Conservation (phyloP, 2,797 vertebrate genomes). For the Balearica regulorum region DNA sequence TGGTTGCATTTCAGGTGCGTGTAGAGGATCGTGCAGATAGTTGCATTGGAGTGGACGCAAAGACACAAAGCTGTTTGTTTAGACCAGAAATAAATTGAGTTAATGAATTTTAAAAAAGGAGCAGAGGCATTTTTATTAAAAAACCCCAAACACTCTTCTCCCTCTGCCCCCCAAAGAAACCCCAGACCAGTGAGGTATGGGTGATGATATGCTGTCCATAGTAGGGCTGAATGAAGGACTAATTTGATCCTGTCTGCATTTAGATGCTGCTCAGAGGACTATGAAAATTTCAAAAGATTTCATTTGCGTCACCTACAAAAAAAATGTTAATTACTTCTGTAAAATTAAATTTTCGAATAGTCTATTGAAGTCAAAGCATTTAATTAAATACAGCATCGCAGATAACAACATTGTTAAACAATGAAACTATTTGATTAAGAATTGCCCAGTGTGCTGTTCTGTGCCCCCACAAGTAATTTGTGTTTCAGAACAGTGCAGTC, state of each 20-base stretch:
- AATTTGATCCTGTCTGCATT: background rate
- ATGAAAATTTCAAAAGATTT: background rate
- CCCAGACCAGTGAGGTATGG: background rate
- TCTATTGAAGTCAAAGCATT: background rate
- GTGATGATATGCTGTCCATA: background rate
- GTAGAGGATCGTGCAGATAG: background rate
- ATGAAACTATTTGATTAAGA: background rate
- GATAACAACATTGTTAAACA: background rate
- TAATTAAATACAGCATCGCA: background rate
- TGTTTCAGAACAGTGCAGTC: background rate
- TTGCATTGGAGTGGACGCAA: background rate
- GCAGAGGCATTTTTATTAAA: background rate
- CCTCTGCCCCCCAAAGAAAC: background rate
- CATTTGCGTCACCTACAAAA: background rate
- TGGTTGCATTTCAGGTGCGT: accelerated
- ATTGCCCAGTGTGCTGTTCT: background rate
- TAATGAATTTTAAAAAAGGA: background rate
- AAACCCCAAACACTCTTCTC: background rate
- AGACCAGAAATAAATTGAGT: background rate
- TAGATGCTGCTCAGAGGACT: background rate
- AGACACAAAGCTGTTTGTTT: background rate
- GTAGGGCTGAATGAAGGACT: background rate
- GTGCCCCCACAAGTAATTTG: background rate
- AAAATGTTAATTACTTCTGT: background rate
- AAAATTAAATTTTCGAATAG: background rate